These are phyloP conservation scores for Sciaenops ocellatus DNA, from an alignment of 2,797 vertebrate species.

Conservation along the genomic window DNA sequence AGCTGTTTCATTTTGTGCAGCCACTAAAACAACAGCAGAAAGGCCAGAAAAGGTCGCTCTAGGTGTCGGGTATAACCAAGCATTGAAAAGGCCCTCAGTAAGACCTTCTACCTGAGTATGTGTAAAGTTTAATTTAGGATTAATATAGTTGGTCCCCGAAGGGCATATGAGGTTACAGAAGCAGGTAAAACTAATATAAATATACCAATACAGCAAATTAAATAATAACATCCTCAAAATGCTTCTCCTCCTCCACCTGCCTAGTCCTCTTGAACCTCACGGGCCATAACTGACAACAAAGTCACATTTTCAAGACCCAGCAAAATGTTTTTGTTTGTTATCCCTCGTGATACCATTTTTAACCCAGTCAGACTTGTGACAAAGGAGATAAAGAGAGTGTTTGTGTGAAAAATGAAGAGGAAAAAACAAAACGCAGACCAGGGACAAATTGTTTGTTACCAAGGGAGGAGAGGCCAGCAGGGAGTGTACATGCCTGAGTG, in stretches of 20 bases:
- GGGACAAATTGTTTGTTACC: constrained; percentile 41
- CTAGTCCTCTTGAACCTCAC: background rate
- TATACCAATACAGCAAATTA: constrained; percentile 20
- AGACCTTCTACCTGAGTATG: constrained; percentile 25
- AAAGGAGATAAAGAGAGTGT: background rate
- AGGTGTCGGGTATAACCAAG: constrained; percentile 46
- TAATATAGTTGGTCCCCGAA: constrained; percentile 32
- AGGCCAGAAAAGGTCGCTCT: constrained; percentile 12
- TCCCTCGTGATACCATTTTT: background rate
- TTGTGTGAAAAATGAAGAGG: constrained; percentile 16
- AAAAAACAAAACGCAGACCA: constrained; percentile 14
- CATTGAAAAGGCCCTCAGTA: constrained; percentile 37
- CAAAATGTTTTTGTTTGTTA: background rate
- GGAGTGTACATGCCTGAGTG: constrained; percentile 60
- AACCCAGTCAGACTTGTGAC: background rate
- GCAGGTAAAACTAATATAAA: constrained; percentile 26
- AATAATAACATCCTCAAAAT: constrained; percentile 26
- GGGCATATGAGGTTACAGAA: constrained; percentile 32
- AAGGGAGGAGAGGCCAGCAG: constrained; percentile 43
- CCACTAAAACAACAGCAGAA: constrained; percentile 48
- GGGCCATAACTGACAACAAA: background rate
- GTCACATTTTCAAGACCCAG: background rate
- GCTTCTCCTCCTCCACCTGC: background rate
- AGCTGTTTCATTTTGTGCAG: constrained; percentile 45
- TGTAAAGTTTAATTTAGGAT: constrained; percentile 45